phyloP scores from a whole-genome alignment of 2,888 invertebrate genomes.

The Schizaphis graminum region DNA sequence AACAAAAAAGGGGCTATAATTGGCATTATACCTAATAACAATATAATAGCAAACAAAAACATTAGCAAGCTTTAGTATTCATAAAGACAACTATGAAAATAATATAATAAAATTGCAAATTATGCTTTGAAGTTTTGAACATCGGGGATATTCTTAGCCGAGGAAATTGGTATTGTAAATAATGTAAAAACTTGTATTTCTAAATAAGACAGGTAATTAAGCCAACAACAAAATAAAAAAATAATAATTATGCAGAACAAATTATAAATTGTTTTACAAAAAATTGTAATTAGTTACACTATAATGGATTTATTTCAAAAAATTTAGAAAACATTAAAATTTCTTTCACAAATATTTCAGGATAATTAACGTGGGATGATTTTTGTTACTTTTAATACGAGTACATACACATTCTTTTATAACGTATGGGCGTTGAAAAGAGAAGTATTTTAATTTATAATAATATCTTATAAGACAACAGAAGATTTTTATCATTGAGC shows the following conservation, averaged over 20 bases:
- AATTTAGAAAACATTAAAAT: neutral
- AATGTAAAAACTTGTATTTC: neutral
- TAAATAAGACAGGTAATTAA: neutral
- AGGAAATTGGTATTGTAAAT: neutral
- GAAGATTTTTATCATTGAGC: neutral
- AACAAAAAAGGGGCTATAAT: neutral
- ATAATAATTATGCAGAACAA: neutral
- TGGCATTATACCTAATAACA: neutral
- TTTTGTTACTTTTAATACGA: neutral
- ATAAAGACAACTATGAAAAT: neutral
- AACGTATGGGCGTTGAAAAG: neutral
- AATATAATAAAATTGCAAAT: neutral
- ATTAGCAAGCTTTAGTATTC: neutral
- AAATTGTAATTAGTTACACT: neutral
- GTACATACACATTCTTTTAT: neutral
- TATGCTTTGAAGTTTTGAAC: neutral
- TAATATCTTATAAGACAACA: neutral
- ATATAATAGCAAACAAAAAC: neutral
- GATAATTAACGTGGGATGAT: neutral
- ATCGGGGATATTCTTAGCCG: neutral
- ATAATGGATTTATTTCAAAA: neutral
- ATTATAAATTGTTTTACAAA: neutral
- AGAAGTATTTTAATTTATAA: neutral
- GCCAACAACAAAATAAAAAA: neutral
- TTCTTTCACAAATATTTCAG: neutral